These are phyloP conservation scores for Myotis lucifugus DNA, from an alignment of 2,113 vertebrate genomes.

Conservation along the genomic window DNA sequence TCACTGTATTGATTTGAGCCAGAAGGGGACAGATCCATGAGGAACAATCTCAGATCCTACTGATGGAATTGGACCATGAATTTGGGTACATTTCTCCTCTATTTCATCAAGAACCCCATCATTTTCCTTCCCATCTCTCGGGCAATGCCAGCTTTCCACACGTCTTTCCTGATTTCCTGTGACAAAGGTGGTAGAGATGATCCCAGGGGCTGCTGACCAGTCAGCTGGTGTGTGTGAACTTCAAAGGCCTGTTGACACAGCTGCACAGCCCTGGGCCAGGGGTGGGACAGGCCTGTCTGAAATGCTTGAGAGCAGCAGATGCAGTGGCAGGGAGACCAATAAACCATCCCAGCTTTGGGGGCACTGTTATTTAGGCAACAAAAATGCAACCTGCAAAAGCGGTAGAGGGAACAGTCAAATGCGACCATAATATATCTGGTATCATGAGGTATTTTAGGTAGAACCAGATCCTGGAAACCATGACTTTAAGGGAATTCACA, in stretches of 20 bases:
- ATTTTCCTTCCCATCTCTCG: neutral
- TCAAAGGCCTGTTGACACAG: slow-evolving; percentile 63
- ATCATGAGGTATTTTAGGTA: neutral
- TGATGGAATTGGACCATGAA: neutral
- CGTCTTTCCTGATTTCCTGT: neutral
- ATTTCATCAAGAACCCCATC: neutral
- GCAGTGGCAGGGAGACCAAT: neutral
- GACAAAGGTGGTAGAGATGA: neutral
- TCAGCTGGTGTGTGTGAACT: neutral
- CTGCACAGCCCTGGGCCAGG: neutral
- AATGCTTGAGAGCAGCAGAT: neutral
- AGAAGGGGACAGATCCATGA: neutral
- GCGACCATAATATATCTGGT: neutral
- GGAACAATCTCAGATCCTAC: neutral
- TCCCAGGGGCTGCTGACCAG: slow-evolving; percentile 12
- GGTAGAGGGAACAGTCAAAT: neutral
- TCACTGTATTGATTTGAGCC: neutral
- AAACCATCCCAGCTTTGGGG: neutral
- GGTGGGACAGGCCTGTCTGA: neutral
- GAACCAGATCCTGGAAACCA: neutral
- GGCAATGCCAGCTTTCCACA: neutral
- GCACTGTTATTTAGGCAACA: neutral
- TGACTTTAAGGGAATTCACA: neutral
- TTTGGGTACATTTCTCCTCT: neutral
- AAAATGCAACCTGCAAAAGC: neutral